phyloP scores from a whole-genome alignment of 2,113 vertebrate genomes.

The Gallinago undulata region DNA sequence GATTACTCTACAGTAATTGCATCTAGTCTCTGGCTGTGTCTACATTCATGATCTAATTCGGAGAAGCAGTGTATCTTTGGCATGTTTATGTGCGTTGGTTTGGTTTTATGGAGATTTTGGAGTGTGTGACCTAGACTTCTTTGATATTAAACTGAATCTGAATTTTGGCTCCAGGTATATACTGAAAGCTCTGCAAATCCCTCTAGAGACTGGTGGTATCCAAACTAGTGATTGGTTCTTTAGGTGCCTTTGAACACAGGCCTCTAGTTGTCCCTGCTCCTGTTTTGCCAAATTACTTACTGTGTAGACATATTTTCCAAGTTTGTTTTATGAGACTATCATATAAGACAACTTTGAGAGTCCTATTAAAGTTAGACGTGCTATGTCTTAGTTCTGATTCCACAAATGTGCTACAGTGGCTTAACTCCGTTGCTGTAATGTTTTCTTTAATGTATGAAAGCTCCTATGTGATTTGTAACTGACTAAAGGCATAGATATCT shows the following conservation, averaged over 20 bases:
- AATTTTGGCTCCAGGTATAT: background rate
- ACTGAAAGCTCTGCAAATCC: background rate
- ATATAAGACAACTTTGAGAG: background rate
- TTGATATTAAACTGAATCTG: background rate
- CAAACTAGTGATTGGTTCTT: background rate
- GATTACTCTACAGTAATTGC: background rate
- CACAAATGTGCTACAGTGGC: background rate
- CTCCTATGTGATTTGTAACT: background rate
- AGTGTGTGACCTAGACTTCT: background rate
- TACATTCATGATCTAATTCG: background rate
- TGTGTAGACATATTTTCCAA: background rate
- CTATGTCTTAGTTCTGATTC: background rate
- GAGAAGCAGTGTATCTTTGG: background rate
- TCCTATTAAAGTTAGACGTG: background rate
- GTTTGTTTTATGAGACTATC: background rate
- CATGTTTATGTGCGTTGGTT: background rate
- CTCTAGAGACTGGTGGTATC: background rate
- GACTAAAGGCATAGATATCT: background rate
- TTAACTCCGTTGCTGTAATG: background rate
- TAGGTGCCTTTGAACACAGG: background rate
- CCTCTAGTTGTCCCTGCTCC: background rate
- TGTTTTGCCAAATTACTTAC: background rate
- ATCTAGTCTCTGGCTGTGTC: background rate
- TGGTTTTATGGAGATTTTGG: background rate
- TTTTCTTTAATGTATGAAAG: background rate